Percentiles rank a stretch among this genome's conserved stretches.
phyloP scores from a whole-genome alignment of 2,888 invertebrate genomes.

The Caenorhabditis sp. region DNA sequence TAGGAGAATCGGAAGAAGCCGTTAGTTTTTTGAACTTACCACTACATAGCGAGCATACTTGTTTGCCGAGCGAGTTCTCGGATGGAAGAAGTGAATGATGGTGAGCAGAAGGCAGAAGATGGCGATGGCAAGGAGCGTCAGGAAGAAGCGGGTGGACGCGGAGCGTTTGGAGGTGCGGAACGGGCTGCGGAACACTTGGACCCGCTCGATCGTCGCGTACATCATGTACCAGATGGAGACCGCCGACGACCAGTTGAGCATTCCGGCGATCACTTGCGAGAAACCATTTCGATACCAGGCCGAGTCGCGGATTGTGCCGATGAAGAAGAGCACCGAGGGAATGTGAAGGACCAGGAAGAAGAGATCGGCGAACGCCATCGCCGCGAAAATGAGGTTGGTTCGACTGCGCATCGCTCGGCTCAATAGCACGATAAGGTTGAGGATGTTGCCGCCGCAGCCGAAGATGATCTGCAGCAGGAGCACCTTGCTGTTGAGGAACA shows the following conservation, averaged over 20 bases:
- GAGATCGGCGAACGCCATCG: constrained; percentile 72
- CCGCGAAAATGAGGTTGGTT: constrained; percentile 71
- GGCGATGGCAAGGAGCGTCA: constrained; percentile 55
- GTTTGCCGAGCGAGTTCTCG: constrained; percentile 27
- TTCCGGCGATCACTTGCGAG: constrained; percentile 52
- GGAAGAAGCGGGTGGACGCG: constrained; percentile 59
- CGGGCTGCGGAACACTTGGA: constrained; percentile 65
- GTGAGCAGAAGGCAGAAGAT: constrained; percentile 56
- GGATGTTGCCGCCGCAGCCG: constrained; percentile 67
- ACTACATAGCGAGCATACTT: constrained; percentile 38
- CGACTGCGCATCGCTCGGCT: constrained; percentile 67
- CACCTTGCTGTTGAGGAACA: constrained; percentile 59
- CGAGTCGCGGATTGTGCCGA: constrained; percentile 49
- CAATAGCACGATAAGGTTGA: constrained; percentile 69
- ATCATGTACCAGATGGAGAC: constrained; percentile 72
- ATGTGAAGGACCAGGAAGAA: constrained; percentile 64
- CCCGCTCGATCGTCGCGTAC: constrained; percentile 71
- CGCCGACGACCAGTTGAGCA: constrained; percentile 69
- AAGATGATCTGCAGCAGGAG: constrained; percentile 64
- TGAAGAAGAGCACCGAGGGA: constrained; percentile 59
- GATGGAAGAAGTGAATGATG: constrained; percentile 52
- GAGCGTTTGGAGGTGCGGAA: constrained; percentile 58
- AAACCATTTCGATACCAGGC: constrained; percentile 56
- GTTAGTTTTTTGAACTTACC: too few species aligned
- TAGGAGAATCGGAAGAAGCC: not conserved